Percentiles rank a stretch among this genome's conserved stretches.
Evolutionary conservation across 2,113 vertebrate genomes (phyloP).

Genomic region (Piaya cayana): DNA sequence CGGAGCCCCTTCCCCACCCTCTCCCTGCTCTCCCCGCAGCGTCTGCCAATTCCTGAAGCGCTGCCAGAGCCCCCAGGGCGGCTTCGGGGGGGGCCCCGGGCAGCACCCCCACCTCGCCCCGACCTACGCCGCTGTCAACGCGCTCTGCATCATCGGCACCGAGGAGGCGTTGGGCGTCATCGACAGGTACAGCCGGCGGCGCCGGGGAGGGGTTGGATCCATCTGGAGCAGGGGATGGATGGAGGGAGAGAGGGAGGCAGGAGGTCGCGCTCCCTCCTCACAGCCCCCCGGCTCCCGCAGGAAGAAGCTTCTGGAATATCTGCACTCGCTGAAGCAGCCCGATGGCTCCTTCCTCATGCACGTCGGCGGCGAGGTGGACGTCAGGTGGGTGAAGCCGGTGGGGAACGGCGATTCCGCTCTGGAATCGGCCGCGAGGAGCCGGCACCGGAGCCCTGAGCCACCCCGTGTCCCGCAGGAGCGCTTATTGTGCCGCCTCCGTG

Average conservation of each 20-base stretch:
- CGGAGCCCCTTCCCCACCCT: background rate
- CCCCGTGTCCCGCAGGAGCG: constrained; percentile 78
- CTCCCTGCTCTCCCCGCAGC: constrained; percentile 35
- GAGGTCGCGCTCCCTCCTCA: background rate
- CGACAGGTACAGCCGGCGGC: constrained; percentile 79
- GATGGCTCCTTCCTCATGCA: constrained; percentile 98
- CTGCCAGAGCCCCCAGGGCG: constrained; percentile 89
- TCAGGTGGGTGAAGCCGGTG: constrained; percentile 81
- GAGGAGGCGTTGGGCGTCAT: constrained; percentile 90
- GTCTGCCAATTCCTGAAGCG: constrained; percentile 91
- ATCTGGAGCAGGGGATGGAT: accelerated
- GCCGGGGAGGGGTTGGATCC: too few species aligned
- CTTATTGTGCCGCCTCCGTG: constrained; percentile 91
- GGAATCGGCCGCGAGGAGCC: too few species aligned
- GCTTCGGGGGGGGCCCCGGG: constrained; percentile 90
- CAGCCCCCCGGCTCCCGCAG: constrained; percentile 75
- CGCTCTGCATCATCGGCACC: constrained; percentile 94
- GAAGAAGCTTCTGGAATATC: constrained; percentile 91
- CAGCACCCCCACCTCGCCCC: constrained; percentile 95
- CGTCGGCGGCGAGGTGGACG: constrained; percentile 92
- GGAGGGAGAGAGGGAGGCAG: accelerated
- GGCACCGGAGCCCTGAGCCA: background rate
- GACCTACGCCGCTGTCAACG: constrained; percentile 92
- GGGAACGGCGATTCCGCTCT: background rate
- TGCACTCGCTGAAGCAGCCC: constrained; percentile 89